Base-by-base conservation (phyloP, 2,113 vertebrate species). In the Lipophrys pholis region DNA sequence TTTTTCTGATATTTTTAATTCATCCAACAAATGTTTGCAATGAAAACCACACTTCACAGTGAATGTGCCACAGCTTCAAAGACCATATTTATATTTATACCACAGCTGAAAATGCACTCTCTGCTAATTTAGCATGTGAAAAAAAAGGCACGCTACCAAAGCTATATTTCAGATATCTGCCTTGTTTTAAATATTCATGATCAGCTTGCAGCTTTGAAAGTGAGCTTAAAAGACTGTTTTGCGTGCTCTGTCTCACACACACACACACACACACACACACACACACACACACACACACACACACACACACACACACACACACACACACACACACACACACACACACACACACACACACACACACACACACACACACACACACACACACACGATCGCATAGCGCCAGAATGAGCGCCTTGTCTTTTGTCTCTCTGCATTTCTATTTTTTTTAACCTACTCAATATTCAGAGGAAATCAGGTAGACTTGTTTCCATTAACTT, bases 121-220 rank as follows among this genome's bases (percentile, higher is more conserved):
- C 36, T 61, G 60, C 59, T 86, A 58, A 87, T 90, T 83, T 73
- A 69, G 65, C 53, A 63, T 80, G 78, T 17, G 48, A 49, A 57
- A 30, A 61, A 60, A 67, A 79, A 63, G 53, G 42, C 67, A 63
- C 11, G 0, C 45, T 42, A 84, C 63, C 45, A 80, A 84, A 82
- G 79, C 54, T 78, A 55, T 65, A 68, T 81, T 81, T 81, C 57
- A 81, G 84, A 85, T 84, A 80, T 77, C 64, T 54, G 69, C 55
- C 64, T 69, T 6, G 17, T 72, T 81, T 90, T 84, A 89, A 88
- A 88, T 89, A 91, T 90, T 92, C 76, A 91, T 88, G 77, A 81
- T 83, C 49, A 64, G 66, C 85, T 88, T 30, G 54, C 61, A 74
- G 85, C 84, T 90, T 89, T 87, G 81, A 90, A 89, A 88, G 56